phyloP scores from a whole-genome alignment of 2,888 invertebrate genomes.

The Caenorhabditis angaria region DNA sequence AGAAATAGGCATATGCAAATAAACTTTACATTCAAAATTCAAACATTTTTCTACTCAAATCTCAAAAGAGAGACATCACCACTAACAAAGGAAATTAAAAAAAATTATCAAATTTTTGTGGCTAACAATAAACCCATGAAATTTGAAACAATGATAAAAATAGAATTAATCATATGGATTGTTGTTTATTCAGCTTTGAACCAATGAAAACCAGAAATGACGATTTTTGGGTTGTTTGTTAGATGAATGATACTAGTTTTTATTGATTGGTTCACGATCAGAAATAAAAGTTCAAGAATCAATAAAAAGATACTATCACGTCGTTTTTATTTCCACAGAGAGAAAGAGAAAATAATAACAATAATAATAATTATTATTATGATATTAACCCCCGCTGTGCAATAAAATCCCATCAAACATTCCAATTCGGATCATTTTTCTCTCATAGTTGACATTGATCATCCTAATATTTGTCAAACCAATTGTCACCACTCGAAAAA shows the following conservation, averaged over 20 bases:
- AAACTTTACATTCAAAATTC: too few species aligned
- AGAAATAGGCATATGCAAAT: too few species aligned
- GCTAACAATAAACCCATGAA: too few species aligned
- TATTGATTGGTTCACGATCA: background rate
- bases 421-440: slow-evolving; percentile 24
- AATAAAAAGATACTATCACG: slow-evolving; percentile 8
- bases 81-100: too few species aligned
- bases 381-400: slow-evolving; percentile 14
- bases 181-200: background rate
- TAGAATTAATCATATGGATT: background rate
- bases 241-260: background rate
- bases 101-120: too few species aligned
- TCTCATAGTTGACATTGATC: too few species aligned
- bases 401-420: background rate
- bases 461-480: slow-evolving; percentile 35
- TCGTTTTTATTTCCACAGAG: too few species aligned
- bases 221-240: background rate
- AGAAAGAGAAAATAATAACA: background rate
- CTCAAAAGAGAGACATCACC: too few species aligned
- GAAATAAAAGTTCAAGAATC: background rate
- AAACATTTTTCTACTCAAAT: too few species aligned
- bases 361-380: slow-evolving; percentile 12
- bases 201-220: background rate
- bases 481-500: slow-evolving; percentile 32
- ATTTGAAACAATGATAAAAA: too few species aligned